These are phyloP conservation scores for Zapornia atra DNA, from an alignment of 2,113 vertebrate species.

Conservation along the genomic window DNA sequence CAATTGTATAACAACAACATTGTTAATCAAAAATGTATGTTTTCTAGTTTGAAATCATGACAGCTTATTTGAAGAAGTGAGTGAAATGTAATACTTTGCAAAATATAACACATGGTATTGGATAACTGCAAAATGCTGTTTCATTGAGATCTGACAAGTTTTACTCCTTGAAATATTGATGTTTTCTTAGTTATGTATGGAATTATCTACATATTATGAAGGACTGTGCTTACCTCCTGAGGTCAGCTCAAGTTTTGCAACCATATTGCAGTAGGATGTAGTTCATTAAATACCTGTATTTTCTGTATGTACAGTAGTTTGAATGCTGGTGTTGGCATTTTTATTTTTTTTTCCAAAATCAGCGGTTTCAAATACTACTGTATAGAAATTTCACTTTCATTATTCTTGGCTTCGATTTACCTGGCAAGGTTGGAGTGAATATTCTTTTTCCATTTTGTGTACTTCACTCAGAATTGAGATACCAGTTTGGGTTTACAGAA, in stretches of 20 bases:
- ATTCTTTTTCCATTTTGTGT: not conserved
- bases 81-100: not conserved
- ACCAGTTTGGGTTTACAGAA: not conserved
- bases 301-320: not conserved
- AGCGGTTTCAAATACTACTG: not conserved
- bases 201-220: not conserved
- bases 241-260: not conserved
- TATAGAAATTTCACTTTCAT: not conserved
- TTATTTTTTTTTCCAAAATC: not conserved
- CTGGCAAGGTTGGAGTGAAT: not conserved
- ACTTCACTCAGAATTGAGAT: not conserved
- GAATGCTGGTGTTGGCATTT: not conserved
- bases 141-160: not conserved
- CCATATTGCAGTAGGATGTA: not conserved
- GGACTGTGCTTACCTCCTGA: not conserved
- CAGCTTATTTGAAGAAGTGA: not conserved
- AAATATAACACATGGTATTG: not conserved
- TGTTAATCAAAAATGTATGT: not conserved
- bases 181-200: not conserved
- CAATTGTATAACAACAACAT: not conserved
- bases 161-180: not conserved
- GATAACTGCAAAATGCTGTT: not conserved
- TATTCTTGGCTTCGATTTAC: not conserved
- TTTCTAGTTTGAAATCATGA: not conserved
- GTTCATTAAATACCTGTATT: not conserved